Conservation (phyloP, 2,797 vertebrate species). For the Myioborus miniatus region DNA sequence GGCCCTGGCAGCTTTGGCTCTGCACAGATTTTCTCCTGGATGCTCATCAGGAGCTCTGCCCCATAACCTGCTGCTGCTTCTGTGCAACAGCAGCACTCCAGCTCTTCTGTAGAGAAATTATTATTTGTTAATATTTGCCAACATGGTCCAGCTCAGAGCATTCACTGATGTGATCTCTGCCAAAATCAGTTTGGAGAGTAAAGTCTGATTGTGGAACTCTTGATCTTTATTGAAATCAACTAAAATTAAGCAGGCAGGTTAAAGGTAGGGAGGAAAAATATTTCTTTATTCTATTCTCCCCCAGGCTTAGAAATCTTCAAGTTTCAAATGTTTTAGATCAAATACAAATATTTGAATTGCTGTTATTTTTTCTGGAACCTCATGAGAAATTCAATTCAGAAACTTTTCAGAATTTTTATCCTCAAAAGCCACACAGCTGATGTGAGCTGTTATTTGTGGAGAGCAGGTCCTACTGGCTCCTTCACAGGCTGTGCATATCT, state of each 20-base stretch:
- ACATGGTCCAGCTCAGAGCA: not conserved
- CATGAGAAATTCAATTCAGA: not conserved
- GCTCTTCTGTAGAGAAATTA: not conserved
- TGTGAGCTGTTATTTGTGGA: not conserved
- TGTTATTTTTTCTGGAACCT: not conserved
- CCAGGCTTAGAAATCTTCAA: not conserved
- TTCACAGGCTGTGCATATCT: not conserved
- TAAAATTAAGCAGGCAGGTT: not conserved
- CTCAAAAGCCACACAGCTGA: not conserved
- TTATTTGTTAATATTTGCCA: not conserved
- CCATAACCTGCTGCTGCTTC: not conserved
- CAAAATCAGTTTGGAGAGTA: not conserved
- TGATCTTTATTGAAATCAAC: not conserved
- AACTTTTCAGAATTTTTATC: not conserved
- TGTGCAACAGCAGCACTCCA: not conserved
- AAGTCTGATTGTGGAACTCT: not conserved
- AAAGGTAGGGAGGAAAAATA: not conserved
- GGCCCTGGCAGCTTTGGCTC: fast-evolving
- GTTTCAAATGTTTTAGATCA: not conserved
- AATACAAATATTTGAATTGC: not conserved
- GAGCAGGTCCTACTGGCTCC: not conserved
- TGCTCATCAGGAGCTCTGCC: not conserved
- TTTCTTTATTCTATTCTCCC: not conserved
- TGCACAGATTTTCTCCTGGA: not conserved
- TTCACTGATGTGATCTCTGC: not conserved